Base-by-base conservation (phyloP, 2,113 vertebrate genomes). In the Hepsetus odoe region DNA sequence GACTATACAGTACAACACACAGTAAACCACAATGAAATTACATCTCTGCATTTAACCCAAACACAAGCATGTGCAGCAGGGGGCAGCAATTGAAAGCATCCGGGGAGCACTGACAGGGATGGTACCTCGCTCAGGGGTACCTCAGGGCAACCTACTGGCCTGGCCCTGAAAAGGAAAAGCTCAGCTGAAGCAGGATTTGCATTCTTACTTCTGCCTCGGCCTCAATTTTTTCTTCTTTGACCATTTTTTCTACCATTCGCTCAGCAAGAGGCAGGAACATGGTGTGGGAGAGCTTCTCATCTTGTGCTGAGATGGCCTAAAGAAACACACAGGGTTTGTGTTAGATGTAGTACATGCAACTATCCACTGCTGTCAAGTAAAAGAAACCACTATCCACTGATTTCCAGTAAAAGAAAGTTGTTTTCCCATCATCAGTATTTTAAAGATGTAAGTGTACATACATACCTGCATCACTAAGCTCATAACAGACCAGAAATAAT, bases 401-500 rank as follows among this genome's bases (percentile, higher is more conserved):
- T n/a, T n/a, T n/a, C n/a, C n/a, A n/a, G n/a, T n/a, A n/a, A n/a
- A n/a, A n/a, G n/a, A n/a, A n/a, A n/a, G n/a, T n/a, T n/a, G n/a
- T n/a, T n/a, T n/a, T n/a, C n/a, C n/a, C n/a, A n/a, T n/a, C 6
- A 28, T 32, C 13, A 28, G 13, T 20, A 53, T 28, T 51, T 32
- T 9, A 35, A 33, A 35, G 4, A 13, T 11, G 24, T 59, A 33
- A 26, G 0, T 11, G 26, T 77, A 86, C 92, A 44, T 88, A 99
- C 98, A 44, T 88, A 99, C 98, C 93, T 99, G 98, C 98, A 99
- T 99, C 71, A 99, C 98, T 83, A 99, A 91, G 90, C 98, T 99
- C 98, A 99, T 99, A 87, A 99, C 98, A 3, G 98, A 99, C 98
- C 98, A 99, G 93, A 99, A 99, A 89, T 99, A 99, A 86, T 99